Percentiles rank a stretch among this genome's conserved stretches.
These are phyloP conservation scores for Melolontha melolontha DNA, from an alignment of 2,888 invertebrate species.

Conservation along the genomic window DNA sequence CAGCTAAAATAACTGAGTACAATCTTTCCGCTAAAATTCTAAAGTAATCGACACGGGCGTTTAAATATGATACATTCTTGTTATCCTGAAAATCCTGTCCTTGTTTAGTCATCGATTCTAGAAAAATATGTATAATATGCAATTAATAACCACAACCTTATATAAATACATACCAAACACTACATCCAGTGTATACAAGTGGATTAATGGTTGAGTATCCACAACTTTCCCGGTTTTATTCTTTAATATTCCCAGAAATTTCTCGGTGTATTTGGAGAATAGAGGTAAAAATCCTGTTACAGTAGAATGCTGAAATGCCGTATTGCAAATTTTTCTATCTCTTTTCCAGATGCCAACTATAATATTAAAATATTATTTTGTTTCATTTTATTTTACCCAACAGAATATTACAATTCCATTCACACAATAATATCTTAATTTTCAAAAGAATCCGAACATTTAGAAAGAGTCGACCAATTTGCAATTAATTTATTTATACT, in stretches of 20 bases:
- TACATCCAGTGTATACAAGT: slow-evolving; percentile 25
- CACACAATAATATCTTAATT: too few species aligned
- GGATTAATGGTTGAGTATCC: slow-evolving; percentile 12
- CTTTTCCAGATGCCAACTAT: slow-evolving; percentile 19
- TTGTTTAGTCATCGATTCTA: slow-evolving; percentile 46
- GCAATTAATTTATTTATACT: too few species aligned
- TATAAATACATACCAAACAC: slow-evolving; percentile 14
- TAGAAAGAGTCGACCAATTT: too few species aligned
- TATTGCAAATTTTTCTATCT: slow-evolving; percentile 22
- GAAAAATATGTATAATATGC: background rate
- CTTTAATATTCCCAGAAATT: slow-evolving; percentile 22
- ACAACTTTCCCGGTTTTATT: slow-evolving; percentile 17
- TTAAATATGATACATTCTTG: slow-evolving; percentile 42
- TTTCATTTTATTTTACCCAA: too few species aligned
- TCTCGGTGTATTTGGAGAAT: slow-evolving; percentile 9
- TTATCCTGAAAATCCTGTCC: slow-evolving; percentile 40
- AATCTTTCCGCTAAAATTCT: slow-evolving; percentile 42
- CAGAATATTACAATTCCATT: too few species aligned
- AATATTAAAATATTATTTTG: background rate
- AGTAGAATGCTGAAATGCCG: slow-evolving; percentile 29
- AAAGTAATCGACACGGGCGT: slow-evolving; percentile 41
- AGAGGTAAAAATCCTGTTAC: slow-evolving; percentile 14
- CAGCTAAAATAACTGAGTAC: slow-evolving; percentile 45
- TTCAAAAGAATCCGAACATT: too few species aligned
- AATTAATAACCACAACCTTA: background rate